These are phyloP conservation scores for Sycobia sp. DNA, from an alignment of 1,140 invertebrate genomes.

Conservation along the genomic window DNA sequence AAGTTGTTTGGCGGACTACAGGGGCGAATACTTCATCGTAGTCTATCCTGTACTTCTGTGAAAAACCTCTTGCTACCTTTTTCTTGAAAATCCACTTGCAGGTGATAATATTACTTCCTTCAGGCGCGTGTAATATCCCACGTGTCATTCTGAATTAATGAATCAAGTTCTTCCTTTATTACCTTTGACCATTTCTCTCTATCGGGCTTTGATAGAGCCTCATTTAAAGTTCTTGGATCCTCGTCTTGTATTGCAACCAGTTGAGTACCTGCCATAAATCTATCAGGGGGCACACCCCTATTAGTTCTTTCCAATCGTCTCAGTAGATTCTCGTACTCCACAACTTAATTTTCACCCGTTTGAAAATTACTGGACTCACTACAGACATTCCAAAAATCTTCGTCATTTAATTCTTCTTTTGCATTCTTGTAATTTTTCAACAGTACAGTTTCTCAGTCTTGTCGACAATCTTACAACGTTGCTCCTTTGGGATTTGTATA, in stretches of 20 bases:
- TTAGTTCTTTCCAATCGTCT: neutral
- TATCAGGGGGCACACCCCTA: too few relatives aligned
- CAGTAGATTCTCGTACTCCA: neutral
- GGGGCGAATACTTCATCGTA: too few relatives aligned
- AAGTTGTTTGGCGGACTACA: neutral
- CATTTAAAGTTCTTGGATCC: too few relatives aligned
- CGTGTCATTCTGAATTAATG: too few relatives aligned
- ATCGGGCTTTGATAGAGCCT: neutral
- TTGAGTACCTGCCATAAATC: neutral
- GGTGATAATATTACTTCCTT: slow-evolving; percentile 1
- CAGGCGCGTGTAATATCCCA: neutral
- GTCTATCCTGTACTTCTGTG: neutral
- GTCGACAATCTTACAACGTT: neutral
- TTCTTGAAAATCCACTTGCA: too few relatives aligned
- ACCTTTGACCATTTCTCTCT: too few relatives aligned
- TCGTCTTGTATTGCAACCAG: neutral
- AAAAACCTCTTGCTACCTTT: slow-evolving; percentile 40
- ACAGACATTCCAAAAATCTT: neutral
- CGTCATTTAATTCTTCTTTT: neutral
- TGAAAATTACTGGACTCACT: too few relatives aligned
- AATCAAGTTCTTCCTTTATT: too few relatives aligned
- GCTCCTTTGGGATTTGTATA: slow-evolving; percentile 26
- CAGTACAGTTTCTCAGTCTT: neutral
- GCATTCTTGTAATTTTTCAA: neutral
- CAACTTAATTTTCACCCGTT: too few relatives aligned